Base-by-base conservation (phyloP, 1,140 invertebrate species). In the Antheraea mylitta region DNA sequence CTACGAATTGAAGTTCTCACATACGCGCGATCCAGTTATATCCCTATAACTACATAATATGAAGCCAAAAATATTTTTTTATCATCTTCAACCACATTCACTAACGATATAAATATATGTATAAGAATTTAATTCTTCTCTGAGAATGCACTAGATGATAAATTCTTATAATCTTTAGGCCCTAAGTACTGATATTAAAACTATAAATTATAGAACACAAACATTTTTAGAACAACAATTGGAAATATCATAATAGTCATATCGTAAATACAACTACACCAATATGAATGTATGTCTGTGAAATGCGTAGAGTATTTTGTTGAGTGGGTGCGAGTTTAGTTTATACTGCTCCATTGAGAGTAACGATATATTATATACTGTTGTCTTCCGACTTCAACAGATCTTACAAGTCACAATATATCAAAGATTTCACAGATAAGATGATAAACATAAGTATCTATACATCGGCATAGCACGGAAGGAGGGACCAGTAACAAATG, bases 151-250 rank as follows among this genome's bases (percentile, higher is more conserved):
- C 64, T 76, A 77, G 72, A 80, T 74, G 68, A 79, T 69, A 77
- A 77, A 77, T 72, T 75, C 66, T 71, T 80, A 75, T 64, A 78
- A 79, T 78, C 63, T 78, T 68, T 83, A 89, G 85, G 82, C 85
- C 86, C 85, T 88, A 88, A 87, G 80, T 87, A 88, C 82, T 70
- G 80, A 79, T 48, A 72, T 80, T 72, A 76, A 75, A 61, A 78
- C 72, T 81, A 83, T 76, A 80, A 80, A 81, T 75, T 81, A 76
- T 64, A 77, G 73, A 78, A 80, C 76, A 79, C 73, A 80, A 69
- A 66, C 22, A 77, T 67, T 68, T 77, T 74, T 68, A 73, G 61
- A 82, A 79, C 76, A 68, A 59, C 64, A 75, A 79, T 65, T 78
- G 76, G 72, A 83, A 79, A 78, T 74, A 72, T 62, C 58, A 67